Conservation (phyloP, 30 jellyfish, hydroid and myxozoan species). For the Mastigias papua region DNA sequence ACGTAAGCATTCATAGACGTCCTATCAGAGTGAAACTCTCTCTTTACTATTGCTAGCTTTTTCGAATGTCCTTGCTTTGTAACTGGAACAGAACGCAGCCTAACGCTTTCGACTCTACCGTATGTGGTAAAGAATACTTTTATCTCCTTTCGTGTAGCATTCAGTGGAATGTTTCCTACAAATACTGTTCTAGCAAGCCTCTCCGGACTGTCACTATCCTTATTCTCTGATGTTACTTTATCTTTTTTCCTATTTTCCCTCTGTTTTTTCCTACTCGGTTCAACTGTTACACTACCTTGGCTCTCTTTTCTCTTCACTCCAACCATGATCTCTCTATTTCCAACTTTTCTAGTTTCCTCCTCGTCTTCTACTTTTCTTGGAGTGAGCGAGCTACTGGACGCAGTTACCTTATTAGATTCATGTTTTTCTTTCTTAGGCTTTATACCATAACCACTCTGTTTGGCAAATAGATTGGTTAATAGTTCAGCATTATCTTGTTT, state of each 20-base stretch:
- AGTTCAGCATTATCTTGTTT: background rate
- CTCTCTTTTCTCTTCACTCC: slow-evolving; percentile 3
- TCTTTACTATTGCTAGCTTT: slow-evolving; percentile 41
- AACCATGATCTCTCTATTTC: background rate
- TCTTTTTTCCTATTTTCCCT: slow-evolving; percentile 45
- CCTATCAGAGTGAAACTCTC: slow-evolving; percentile 81
- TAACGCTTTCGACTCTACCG: slow-evolving; percentile 79
- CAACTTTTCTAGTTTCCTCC: background rate
- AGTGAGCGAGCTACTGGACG: background rate
- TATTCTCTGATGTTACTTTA: slow-evolving; percentile 9
- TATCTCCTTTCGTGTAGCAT: slow-evolving; percentile 79
- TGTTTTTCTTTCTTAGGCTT: background rate
- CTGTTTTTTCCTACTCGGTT: slow-evolving; percentile 45
- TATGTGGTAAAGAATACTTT: slow-evolving; percentile 56
- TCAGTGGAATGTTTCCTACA: slow-evolving; percentile 88
- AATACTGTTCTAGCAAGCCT: slow-evolving; percentile 82
- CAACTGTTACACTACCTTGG: background rate
- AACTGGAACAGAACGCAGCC: slow-evolving; percentile 89
- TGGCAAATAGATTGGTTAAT: slow-evolving; percentile 16
- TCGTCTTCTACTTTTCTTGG: background rate
- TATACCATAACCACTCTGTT: background rate
- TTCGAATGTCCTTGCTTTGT: slow-evolving; percentile 40
- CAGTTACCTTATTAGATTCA: background rate
- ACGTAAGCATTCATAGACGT: slow-evolving; percentile 91
- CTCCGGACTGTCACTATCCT: slow-evolving; percentile 47